A percentile compares a stretch with the other conserved stretches of the same genome.
Evolutionary conservation across 1,140 invertebrate genomes (phyloP).

Genomic region (Drosophila chauvacae): DNA sequence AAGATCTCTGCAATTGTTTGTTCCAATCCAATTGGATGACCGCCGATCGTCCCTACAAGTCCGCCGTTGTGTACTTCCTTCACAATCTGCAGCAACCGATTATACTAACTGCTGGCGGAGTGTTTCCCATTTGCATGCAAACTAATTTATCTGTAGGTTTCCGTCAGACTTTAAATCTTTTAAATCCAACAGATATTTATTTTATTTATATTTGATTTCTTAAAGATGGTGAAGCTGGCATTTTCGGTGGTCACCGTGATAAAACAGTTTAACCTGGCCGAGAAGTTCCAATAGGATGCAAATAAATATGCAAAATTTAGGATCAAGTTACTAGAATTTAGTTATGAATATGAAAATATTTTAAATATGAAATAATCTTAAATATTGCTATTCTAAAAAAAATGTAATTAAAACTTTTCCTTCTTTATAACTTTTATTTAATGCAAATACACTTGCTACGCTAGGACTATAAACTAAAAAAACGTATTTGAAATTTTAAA

Average conservation of each 20-base stretch:
- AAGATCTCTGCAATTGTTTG: constrained; percentile 40
- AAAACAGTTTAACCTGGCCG: constrained; percentile 55
- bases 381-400: too few relatives aligned
- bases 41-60: constrained; percentile 40
- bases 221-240: constrained; percentile 53
- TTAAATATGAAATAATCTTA: not conserved
- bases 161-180: not conserved
- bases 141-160: constrained; percentile 55
- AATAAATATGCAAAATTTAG: not conserved
- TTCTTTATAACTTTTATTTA: not conserved
- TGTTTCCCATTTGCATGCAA: constrained; percentile 55
- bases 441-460: not conserved
- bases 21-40: constrained; percentile 63
- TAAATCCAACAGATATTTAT: too few relatives aligned
- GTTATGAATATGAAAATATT: not conserved
- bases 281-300: constrained; percentile 36
- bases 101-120: constrained; percentile 44
- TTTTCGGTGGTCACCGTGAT: constrained; percentile 60
- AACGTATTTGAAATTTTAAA: too few relatives aligned
- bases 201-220: not conserved
- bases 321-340: not conserved
- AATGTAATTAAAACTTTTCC: too few relatives aligned
- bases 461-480: too few relatives aligned
- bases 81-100: constrained; percentile 66
- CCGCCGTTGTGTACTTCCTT: constrained; percentile 44